Evolutionary conservation across 2,113 vertebrate species (phyloP).

Genomic region (Camelus bactrianus): DNA sequence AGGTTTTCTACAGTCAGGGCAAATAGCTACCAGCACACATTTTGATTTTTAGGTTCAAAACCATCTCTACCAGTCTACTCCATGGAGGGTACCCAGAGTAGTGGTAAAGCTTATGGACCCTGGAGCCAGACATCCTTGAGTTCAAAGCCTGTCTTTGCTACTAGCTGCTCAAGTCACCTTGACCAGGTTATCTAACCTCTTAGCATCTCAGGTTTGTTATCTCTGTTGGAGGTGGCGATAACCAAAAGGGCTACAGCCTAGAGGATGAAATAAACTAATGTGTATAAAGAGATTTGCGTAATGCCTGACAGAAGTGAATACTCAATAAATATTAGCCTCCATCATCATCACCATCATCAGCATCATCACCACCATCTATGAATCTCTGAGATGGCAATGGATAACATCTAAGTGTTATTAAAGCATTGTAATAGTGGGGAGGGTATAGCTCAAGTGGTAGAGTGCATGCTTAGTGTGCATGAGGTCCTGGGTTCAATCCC

Average conservation of each 20-base stretch:
- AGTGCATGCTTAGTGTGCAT: no score
- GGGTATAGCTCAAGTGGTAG: no score
- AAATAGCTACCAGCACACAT: not conserved
- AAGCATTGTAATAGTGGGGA: not conserved
- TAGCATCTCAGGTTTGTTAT: not conserved
- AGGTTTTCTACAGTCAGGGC: not conserved
- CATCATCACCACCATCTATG: not conserved
- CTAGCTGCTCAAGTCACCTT: not conserved
- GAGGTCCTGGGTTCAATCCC: no score
- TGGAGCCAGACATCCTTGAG: not conserved
- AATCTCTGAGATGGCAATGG: not conserved
- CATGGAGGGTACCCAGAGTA: not conserved
- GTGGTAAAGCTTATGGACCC: not conserved
- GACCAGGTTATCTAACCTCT: not conserved
- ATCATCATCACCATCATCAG: not conserved
- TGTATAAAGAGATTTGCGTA: not conserved
- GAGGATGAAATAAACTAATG: not conserved
- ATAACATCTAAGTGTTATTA: not conserved
- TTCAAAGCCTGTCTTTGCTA: not conserved
- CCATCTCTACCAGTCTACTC: not conserved
- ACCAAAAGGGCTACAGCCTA: not conserved
- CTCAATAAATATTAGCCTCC: not conserved
- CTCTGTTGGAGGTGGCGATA: not conserved
- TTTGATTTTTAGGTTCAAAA: not conserved
- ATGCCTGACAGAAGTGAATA: not conserved